Evolutionary conservation across 1,140 invertebrate species (phyloP).

Genomic region (Sinella curviseta): DNA sequence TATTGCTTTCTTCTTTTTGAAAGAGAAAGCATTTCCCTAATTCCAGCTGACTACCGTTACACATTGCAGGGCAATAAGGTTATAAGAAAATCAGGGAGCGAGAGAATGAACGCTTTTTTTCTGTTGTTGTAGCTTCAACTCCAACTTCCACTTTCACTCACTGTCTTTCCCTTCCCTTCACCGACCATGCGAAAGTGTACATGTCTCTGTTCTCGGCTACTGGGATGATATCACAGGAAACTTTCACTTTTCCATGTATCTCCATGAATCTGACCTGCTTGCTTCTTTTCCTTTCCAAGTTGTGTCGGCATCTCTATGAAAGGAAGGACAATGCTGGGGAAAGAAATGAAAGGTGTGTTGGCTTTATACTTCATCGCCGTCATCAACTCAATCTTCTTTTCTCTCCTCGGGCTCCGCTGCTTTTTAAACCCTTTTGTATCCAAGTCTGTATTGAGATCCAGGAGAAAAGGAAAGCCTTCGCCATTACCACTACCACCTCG

Average conservation of each 20-base stretch:
- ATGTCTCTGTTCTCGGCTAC: neutral
- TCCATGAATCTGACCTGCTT: slow-evolving; percentile 17
- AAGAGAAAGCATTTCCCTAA: neutral
- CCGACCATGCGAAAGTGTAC: neutral
- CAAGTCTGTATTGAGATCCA: neutral
- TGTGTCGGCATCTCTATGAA: neutral
- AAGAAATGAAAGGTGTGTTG: neutral
- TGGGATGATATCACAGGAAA: neutral
- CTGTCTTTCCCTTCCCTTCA: neutral
- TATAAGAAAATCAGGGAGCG: neutral
- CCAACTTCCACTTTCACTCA: neutral
- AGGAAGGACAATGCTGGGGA: neutral
- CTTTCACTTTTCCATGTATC: neutral
- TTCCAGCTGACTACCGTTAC: neutral
- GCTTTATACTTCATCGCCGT: slow-evolving; percentile 6
- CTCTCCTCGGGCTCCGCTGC: neutral
- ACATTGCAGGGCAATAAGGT: neutral
- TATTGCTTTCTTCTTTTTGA: neutral
- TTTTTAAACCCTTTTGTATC: neutral
- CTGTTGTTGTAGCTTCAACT: neutral
- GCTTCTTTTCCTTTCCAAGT: neutral
- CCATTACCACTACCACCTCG: neutral
- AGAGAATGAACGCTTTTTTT: neutral
- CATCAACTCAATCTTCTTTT: neutral
- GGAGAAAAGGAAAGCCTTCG: too few relatives aligned